Evolutionary conservation across 2,888 invertebrate species (phyloP).

Genomic region (Ectemnius lituratus): DNA sequence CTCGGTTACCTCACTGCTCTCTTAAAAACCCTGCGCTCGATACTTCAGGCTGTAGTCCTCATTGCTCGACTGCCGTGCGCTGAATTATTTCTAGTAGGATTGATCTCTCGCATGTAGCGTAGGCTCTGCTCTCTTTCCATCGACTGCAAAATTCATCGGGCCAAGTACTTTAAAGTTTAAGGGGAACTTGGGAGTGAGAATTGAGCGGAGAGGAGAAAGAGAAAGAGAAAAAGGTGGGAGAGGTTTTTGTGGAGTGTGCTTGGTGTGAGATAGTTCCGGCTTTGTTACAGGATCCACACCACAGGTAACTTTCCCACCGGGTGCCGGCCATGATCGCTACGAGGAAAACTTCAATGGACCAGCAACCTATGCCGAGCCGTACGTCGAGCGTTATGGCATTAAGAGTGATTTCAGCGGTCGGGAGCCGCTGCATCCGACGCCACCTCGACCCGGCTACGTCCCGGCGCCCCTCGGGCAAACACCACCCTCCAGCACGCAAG

Average conservation of each 20-base stretch:
- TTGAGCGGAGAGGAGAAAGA: too few species aligned
- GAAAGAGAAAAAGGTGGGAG: too few species aligned
- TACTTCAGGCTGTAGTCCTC: too few species aligned
- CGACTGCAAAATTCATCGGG: too few species aligned
- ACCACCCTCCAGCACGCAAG: slow-evolving; percentile 80
- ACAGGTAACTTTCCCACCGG: slow-evolving; percentile 73
- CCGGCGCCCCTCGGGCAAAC: slow-evolving; percentile 73
- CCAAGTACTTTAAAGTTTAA: too few species aligned
- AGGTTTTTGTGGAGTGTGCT: background rate
- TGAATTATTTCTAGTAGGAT: too few species aligned
- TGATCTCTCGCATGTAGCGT: too few species aligned
- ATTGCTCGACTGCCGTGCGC: too few species aligned
- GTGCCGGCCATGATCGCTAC: slow-evolving; percentile 74
- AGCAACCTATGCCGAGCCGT: slow-evolving; percentile 74
- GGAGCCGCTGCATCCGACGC: slow-evolving; percentile 75
- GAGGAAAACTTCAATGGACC: slow-evolving; percentile 76
- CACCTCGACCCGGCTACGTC: slow-evolving; percentile 75
- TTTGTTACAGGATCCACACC: slow-evolving; percentile 68
- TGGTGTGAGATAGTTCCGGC: slow-evolving; percentile 9
- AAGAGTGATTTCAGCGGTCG: slow-evolving; percentile 75
- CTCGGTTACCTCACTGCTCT: too few species aligned
- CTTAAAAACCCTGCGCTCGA: too few species aligned
- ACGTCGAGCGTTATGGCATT: slow-evolving; percentile 75
- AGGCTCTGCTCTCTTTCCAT: too few species aligned
- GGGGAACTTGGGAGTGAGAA: too few species aligned